Conservation (phyloP, 2,888 invertebrate species). For the Taenaris catops region DNA sequence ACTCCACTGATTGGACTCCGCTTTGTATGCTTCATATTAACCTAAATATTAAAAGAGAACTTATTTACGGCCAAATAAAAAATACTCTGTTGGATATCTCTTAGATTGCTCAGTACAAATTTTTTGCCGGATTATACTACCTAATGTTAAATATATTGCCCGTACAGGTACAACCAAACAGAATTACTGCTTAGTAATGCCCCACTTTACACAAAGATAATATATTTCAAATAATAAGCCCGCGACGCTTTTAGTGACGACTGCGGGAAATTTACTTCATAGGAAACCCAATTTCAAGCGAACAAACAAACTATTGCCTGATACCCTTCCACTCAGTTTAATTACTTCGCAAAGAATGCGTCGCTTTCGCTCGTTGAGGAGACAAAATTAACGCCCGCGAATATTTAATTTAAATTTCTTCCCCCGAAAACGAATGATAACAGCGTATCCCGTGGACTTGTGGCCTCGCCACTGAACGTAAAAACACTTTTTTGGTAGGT, state of each 20-base stretch:
- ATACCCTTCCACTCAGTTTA: conserved; percentile 79
- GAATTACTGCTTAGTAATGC: conserved; percentile 7
- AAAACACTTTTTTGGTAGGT: conserved; percentile 52
- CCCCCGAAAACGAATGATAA: conserved; percentile 73
- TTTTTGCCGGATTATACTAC: too few species aligned
- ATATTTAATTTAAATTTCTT: conserved; percentile 79
- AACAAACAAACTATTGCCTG: conserved; percentile 76
- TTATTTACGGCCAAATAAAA: too few species aligned
- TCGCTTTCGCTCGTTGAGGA: conserved; percentile 76
- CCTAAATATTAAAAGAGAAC: conserved; percentile 7
- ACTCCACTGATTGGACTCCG: conserved; percentile 59
- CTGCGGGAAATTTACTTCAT: conserved; percentile 64
- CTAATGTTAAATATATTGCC: too few species aligned
- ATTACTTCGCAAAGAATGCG: conserved; percentile 80
- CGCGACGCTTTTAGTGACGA: conserved; percentile 46
- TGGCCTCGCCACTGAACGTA: conserved; percentile 34
- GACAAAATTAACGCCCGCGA: conserved; percentile 79
- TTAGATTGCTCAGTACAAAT: too few species aligned
- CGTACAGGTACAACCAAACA: too few species aligned
- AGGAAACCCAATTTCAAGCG: conserved; percentile 74
- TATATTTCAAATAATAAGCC: conserved; percentile 37
- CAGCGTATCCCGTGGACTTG: conserved; percentile 53
- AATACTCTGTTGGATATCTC: too few species aligned
- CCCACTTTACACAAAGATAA: conserved; percentile 26
- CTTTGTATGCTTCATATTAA: conserved; percentile 36